phyloP scores from a whole-genome alignment of 2,113 vertebrate genomes.

The Hypocryptadius cinnamomeus region DNA sequence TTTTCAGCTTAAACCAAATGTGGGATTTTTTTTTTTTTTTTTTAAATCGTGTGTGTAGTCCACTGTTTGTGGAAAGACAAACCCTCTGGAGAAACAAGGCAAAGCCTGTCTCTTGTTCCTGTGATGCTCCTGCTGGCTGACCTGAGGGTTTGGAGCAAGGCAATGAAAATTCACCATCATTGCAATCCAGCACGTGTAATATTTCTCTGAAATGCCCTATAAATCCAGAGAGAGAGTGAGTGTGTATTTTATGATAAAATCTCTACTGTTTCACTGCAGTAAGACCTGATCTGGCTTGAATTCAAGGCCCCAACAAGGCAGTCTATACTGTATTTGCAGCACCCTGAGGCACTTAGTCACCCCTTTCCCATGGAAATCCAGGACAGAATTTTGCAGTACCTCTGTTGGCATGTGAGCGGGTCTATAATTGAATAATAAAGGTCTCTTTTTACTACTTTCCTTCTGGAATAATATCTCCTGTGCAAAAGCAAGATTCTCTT shows the following conservation, averaged over 20 bases:
- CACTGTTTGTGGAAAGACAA: not conserved
- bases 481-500: not conserved
- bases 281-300: not conserved
- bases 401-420: accelerated
- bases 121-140: not conserved
- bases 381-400: not conserved
- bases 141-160: not conserved
- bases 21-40: not conserved
- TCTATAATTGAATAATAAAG: not conserved
- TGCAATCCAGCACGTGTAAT: not conserved
- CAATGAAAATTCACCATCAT: not conserved
- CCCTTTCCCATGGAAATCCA: not conserved
- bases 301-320: not conserved
- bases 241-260: not conserved
- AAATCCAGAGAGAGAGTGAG: not conserved
- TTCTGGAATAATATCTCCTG: not conserved
- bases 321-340: not conserved
- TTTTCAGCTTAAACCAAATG: not conserved
- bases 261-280: not conserved
- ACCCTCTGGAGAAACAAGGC: not conserved
- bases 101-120: not conserved
- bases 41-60: not conserved
- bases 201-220: not conserved
- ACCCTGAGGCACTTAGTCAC: not conserved
- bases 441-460: not conserved